Evolutionary conservation across 1,140 invertebrate species (phyloP), one percentile per base, ranked within the genome.

Genomic region (Odontomachus brunneus): DNA sequence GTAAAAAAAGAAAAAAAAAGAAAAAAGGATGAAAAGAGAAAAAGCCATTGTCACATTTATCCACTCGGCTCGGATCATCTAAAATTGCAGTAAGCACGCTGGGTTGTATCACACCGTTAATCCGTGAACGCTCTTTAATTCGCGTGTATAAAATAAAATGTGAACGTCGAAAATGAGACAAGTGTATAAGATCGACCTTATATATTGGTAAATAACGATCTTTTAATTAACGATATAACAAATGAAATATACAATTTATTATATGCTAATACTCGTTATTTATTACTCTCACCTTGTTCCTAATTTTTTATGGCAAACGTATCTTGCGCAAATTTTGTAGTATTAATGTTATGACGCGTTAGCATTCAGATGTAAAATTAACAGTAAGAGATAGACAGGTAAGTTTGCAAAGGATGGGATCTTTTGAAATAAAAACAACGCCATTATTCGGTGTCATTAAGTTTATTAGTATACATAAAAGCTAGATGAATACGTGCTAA

Each of bases 401-500:
- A 69, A 26, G 22, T 65, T 59, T 5, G 0, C 49, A 22, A 19
- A 53, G 15, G 48, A 71, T 48, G 7, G n/a, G 51, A 5, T 51
- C 15, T 66, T 26, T 44, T 44, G 9, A 0, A 67, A 22, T 44
- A 24, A 66, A 55, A 12, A 60, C n/a, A 66, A 1, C 38, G 38
- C 19, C 24, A 53, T 33, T 72, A 24, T 17, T 72, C 83, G 44
- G 72, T 89, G 73, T 92, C 89, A 91, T 91, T 91, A 90, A 86
- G 84, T 92, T 91, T 92, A 92, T 92, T 92, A 90, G 90, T 91
- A 91, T 89, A 90, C 89, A 90, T 92, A 91, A 93, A 92, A 91
- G 87, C 90, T 93, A 92, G 91, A 94, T 90, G 92, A 92, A 93
- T 91, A 92, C 91, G 92, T 93, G 92, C 91, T 91, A 92, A 91